Evolutionary conservation across 2,797 vertebrate genomes (phyloP), one percentile per base, ranked within the genome.

Genomic region (Podarcis siculus): DNA sequence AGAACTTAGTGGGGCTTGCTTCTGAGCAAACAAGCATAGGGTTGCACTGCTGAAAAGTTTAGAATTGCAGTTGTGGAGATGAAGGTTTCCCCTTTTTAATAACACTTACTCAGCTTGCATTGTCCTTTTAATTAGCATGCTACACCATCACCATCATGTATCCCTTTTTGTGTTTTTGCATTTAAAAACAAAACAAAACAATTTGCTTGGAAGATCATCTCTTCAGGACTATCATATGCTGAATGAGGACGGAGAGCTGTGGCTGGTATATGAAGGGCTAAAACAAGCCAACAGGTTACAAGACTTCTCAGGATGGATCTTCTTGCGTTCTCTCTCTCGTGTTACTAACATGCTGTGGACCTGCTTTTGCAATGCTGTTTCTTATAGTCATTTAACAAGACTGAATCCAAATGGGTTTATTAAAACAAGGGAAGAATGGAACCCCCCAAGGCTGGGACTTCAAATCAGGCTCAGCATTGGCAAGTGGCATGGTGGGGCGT

Each of bases 231-330:
- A 95, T 97, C 98, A 98, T 97, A 95, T 97, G 96, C 96, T 99
- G 98, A 99, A 99, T 98, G 99, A 99, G 98, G 98, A 99, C 89
- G 98, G 98, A 97, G 98, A 99, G 96, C 98, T 99, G 96, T 99
- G 98, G 98, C 98, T 99, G 98, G 99, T 98, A 97, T 99, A 99
- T 98, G 98, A 99, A 98, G 99, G 99, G 97, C 98, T 99, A 98
- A 99, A 99, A 98, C 98, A 98, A 97, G 98, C 98, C 96, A 98
- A 98, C 98, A 99, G 99, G 99, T 99, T 98, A 97, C 93, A 89
- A 96, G 92, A 97, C 93, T 95, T 97, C 95, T 96, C 93, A 94
- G 95, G 96, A 92, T 92, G 92, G 0, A 84, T 8, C 23, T 32
- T 69, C 21, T 61, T 93, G 92, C 92, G 79, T 92, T 94, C 94